Conservation (phyloP, 1,140 invertebrate species). For the Penaeus chinensis region DNA sequence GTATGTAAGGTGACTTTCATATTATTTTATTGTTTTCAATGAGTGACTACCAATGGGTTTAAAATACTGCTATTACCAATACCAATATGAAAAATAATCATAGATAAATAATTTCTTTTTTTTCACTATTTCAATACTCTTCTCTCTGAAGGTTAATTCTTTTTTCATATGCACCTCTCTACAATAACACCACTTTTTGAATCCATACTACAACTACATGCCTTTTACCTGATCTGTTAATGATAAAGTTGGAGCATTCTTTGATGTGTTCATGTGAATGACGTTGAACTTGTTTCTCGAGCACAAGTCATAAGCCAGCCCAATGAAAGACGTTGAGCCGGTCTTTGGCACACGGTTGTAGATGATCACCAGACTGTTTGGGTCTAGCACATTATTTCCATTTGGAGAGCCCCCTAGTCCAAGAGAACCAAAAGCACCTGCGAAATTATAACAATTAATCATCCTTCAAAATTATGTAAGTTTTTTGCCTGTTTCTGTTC, state of each 20-base stretch:
- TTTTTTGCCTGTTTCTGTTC: too few species aligned
- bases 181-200: conserved; percentile 5
- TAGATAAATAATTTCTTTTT: too few species aligned
- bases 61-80: too few species aligned
- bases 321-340: conserved; percentile 98
- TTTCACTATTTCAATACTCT: too few species aligned
- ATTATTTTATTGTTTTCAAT: too few species aligned
- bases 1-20: too few species aligned
- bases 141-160: neutral
- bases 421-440: conserved; percentile 18
- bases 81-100: too few species aligned
- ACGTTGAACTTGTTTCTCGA: conserved; percentile 91
- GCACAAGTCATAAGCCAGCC: conserved; percentile 96
- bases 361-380: conserved; percentile 79
- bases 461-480: neutral
- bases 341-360: conserved; percentile 99
- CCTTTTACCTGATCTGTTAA: conserved; percentile 85
- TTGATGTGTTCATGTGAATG: conserved; percentile 96
- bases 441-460: neutral
- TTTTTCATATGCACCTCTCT: too few species aligned
- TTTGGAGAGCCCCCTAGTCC: neutral
- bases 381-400: conserved; percentile 41
- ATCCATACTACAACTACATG: conserved; percentile 38
- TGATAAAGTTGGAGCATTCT: conserved; percentile 93
- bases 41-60: too few species aligned